phyloP scores from a whole-genome alignment of 2,888 invertebrate species.

The Galerucella pusilla region DNA sequence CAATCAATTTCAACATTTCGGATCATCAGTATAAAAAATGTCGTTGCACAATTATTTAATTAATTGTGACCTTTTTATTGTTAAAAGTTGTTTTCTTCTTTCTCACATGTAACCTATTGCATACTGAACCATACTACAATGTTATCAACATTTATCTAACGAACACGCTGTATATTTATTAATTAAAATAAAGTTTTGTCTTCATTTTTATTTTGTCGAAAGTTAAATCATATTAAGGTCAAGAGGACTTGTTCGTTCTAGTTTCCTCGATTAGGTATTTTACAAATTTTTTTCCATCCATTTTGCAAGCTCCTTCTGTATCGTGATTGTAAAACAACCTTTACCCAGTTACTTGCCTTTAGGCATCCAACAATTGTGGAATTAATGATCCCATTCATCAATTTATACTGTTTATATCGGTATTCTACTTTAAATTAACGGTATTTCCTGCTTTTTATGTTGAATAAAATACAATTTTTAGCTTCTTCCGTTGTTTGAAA shows the following conservation, averaged over 20 bases:
- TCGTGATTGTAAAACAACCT: neutral
- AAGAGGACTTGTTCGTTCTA: neutral
- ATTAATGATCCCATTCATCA: neutral
- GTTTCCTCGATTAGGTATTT: neutral
- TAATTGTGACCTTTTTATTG: neutral
- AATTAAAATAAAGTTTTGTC: no score
- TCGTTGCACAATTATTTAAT: neutral
- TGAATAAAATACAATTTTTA: neutral
- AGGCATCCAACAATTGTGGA: neutral
- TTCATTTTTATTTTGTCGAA: no score
- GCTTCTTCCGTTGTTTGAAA: neutral
- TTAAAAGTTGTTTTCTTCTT: neutral
- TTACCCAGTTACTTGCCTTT: slow-evolving; percentile 5
- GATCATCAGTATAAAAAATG: neutral
- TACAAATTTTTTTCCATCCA: neutral
- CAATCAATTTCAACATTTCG: neutral
- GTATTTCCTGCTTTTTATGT: neutral
- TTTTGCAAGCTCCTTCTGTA: neutral
- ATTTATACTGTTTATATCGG: neutral
- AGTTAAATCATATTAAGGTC: neutral
- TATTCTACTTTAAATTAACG: slow-evolving; percentile 1
- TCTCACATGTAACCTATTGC: neutral
- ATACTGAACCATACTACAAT: no score
- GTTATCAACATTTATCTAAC: no score
- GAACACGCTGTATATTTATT: no score